Conservation (phyloP, 2,797 vertebrate genomes). For the Nannoperca australis region DNA sequence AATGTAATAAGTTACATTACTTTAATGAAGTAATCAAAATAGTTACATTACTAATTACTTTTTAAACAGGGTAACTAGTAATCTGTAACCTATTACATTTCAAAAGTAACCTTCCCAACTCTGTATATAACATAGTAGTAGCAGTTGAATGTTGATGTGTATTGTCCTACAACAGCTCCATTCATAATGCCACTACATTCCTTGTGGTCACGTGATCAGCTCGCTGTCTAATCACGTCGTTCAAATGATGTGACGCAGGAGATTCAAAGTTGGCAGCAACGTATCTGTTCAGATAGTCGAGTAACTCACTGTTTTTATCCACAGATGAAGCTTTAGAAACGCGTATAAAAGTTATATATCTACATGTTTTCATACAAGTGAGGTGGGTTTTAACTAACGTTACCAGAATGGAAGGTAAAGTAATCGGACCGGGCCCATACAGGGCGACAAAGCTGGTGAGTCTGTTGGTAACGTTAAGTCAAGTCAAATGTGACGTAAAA, state of each 20-base stretch:
- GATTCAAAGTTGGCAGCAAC: conserved; percentile 80
- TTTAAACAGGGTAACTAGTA: too few relatives aligned
- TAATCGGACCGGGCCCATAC: conserved; percentile 90
- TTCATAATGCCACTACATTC: neutral
- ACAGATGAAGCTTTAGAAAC: neutral
- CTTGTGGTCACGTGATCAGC: conserved; percentile 52
- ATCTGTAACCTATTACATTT: too few relatives aligned
- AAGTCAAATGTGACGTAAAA: neutral
- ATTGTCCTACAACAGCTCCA: neutral
- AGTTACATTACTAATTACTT: too few relatives aligned
- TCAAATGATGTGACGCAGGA: conserved; percentile 53
- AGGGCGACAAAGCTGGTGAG: conserved; percentile 92
- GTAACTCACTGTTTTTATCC: neutral
- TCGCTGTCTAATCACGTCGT: conserved; percentile 61
- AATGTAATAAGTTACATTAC: too few relatives aligned
- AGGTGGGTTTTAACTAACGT: neutral
- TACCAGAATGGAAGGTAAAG: conserved; percentile 69
- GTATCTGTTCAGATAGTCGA: neutral
- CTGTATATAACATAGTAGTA: neutral
- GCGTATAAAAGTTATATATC: neutral
- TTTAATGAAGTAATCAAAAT: too few relatives aligned
- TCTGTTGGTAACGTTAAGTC: conserved; percentile 11
- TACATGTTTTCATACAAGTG: conserved; percentile 50
- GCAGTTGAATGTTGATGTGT: neutral
- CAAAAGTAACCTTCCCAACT: too few relatives aligned